Evolutionary conservation across 2,797 vertebrate species (phyloP), one percentile per base, ranked within the genome.

Genomic region (Malurus splendens): DNA sequence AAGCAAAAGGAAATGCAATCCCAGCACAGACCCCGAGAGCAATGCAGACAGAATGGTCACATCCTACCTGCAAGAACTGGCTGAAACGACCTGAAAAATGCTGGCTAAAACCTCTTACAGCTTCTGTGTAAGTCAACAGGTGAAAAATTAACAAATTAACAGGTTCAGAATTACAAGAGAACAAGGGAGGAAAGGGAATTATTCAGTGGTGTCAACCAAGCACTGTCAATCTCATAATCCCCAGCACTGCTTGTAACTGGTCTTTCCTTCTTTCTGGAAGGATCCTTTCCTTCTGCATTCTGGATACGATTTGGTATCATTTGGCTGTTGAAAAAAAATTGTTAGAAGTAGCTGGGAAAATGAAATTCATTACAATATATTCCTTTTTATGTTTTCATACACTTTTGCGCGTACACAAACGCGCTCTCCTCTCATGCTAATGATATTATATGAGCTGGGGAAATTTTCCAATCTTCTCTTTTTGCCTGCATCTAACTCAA

Each of bases 351-450:
- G 16, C 42, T 22, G 3, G 7, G 10, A 10, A 76, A 73, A 76
- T n/a, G 27, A 62, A 72, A 59, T 70, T 56, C 0, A 17, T 73
- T 76, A 8, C 4, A 39, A 52, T 41, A 38, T 52, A 64, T 59
- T 77, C 7, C 4, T 73, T 73, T 82, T 60, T 48, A 4, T 44
- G 28, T 56, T 45, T 44, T 33, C n/a, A 24, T 36, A 5, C 2
- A 0, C 22, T 7, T 50, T 7, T 75, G 4, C 50, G 12, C 30
- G 7, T 55, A 10, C 38, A n/a, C 1, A 12, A 18, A 27, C 9
- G 8, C 42, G 1, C 4, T 75, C 78, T 90, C 28, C 13, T 61
- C 8, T 85, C 7, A 2, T 33, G 13, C 15, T 41, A 4, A 61
- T 68, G 12, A 71, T 86, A 11, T 79, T 51, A 30, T 9, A 59